Base-by-base conservation (phyloP, 2,113 vertebrate genomes). In the Sander lucioperca region DNA sequence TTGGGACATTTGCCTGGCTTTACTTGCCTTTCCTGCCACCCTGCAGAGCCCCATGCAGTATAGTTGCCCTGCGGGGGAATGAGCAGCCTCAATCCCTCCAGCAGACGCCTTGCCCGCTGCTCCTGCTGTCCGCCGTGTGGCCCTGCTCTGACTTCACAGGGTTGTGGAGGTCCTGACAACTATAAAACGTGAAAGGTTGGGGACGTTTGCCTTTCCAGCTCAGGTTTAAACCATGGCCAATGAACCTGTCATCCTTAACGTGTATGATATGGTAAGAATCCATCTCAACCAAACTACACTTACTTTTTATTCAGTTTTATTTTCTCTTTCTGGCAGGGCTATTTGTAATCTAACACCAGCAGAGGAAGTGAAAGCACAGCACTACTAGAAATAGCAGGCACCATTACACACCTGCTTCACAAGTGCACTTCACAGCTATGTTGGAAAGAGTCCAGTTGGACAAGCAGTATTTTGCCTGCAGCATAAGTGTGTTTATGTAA, bases 181-280 rank as follows among this genome's bases (percentile, higher is more conserved):
- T 84, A 33, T 79, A 83, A 84, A 86, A 79, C 83, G 90, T 86
- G 91, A 88, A 90, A 90, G 85, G 85, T 77, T 77, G 79, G 83
- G 79, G 88, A 89, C 87, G 64, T 83, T 86, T 83, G 77, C 71
- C 86, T 86, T 79, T 86, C 79, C 91, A 80, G 84, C 93, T 94
- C 94, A 93, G 93, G 92, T 92, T 92, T 89, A 93, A 96, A 91
- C 81, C 93, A 98, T 98, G 97, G 97, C 97, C 93, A 98, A 94
- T 96, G 97, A 97, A 97, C 97, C 97, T 0, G 97, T 98, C 89
- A 97, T 98, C 93, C 95, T 98, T 83, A 98, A 98, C 91, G 97
- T 98, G 85, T 98, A 98, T 94, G 97, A 98, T 89, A 98, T 98
- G 97, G 97, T 98, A 95, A 97, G 96, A 1, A 2, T 30, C n/a